phyloP scores from a whole-genome alignment of 2,797 vertebrate genomes.

The Danio jaintianensis region DNA sequence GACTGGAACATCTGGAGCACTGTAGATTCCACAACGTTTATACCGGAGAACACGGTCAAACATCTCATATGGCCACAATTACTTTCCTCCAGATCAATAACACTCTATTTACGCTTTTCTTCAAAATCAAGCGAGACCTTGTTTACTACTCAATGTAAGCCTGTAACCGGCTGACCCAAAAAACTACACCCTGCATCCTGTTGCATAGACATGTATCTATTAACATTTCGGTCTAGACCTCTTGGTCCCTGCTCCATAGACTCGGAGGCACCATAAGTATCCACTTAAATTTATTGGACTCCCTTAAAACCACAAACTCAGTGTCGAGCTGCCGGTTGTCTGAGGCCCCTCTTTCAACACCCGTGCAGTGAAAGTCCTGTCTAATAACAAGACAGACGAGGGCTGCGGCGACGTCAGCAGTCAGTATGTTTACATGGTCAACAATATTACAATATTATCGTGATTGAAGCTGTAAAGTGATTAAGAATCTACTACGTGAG shows the following conservation, averaged over 20 bases:
- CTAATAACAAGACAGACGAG: slow-evolving; percentile 44
- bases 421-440: not conserved
- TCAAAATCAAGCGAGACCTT: slow-evolving; percentile 20
- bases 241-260: slow-evolving; percentile 57
- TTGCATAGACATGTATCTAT: slow-evolving; percentile 42
- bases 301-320: slow-evolving; percentile 63
- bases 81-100: slow-evolving; percentile 4
- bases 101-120: slow-evolving; percentile 9
- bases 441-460: not conserved
- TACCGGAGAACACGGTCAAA: not conserved
- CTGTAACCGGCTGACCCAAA: slow-evolving; percentile 20
- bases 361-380: slow-evolving; percentile 54
- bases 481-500: no score
- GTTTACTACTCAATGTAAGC: slow-evolving; percentile 13
- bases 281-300: slow-evolving; percentile 65
- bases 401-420: slow-evolving; percentile 29
- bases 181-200: slow-evolving; percentile 39
- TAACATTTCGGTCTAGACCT: slow-evolving; percentile 53
- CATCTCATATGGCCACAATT: not conserved
- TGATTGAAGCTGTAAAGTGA: no score
- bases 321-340: slow-evolving; percentile 50
- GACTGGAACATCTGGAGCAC: not conserved
- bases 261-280: slow-evolving; percentile 62
- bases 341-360: slow-evolving; percentile 51
- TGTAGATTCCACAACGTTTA: slow-evolving; percentile 19